Evolutionary conservation across 2,113 vertebrate species (phyloP).

Genomic region (Micromys minutus): DNA sequence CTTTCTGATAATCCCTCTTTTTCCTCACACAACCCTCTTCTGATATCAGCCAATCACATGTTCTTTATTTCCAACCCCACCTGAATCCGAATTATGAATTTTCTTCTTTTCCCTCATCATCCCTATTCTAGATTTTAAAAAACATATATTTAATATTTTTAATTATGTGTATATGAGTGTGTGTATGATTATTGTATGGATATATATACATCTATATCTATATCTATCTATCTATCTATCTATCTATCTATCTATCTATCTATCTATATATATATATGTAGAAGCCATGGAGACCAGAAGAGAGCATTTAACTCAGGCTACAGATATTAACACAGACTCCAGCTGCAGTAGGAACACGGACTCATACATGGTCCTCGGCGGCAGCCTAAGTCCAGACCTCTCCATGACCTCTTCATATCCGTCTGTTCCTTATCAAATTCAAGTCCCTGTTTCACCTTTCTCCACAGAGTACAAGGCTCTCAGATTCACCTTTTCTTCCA

Average conservation of each 20-base stretch:
- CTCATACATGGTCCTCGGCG: neutral
- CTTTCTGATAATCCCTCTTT: neutral
- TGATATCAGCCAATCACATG: neutral
- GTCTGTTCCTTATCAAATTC: neutral
- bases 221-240: too few relatives aligned
- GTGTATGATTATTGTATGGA: too few relatives aligned
- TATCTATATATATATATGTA: neutral
- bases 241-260: too few relatives aligned
- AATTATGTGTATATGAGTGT: neutral
- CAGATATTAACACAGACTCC: neutral
- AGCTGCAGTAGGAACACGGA: neutral
- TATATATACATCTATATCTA: too few relatives aligned
- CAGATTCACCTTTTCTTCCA: neutral
- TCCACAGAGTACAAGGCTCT: neutral
- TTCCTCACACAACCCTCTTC: neutral
- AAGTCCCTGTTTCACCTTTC: neutral
- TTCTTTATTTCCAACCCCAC: neutral
- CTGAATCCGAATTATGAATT: neutral
- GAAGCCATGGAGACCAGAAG: neutral
- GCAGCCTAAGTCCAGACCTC: neutral
- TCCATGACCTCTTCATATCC: neutral
- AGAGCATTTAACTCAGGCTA: neutral
- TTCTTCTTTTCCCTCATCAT: neutral
- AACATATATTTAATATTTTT: neutral
- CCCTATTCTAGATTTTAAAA: neutral